Base-by-base conservation (phyloP, 2,113 vertebrate genomes). In the Zosterops japonicus region DNA sequence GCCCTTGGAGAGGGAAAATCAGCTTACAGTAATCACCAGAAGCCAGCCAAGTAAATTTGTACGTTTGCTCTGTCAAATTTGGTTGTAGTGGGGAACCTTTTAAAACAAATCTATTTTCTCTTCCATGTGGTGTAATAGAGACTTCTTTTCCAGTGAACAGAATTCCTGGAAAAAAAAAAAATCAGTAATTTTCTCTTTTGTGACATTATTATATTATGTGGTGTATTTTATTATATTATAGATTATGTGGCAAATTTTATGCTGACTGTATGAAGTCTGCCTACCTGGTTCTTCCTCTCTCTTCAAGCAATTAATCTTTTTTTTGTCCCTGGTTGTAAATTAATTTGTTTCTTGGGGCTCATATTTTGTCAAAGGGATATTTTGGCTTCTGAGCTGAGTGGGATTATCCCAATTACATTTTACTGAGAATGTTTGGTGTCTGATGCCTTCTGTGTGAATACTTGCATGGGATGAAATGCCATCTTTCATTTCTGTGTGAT, bases 241-340 rank as follows among this genome's bases (percentile, higher is more conserved):
- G 21, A 36, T 52, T 53, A 25, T 22, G 13, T 74, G n/a, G 15
- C 83, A 60, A 91, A 68, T 89, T 96, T 97, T 94, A 95, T 96
- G 95, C 85, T 79, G 71, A 60, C 77, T 94, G 28, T 64, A 87
- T 6, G 59, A 21, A 95, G 33, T 92, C 96, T 81, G 16, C 82
- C 92, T 81, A 41, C 56, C 47, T 63, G 27, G 35, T 55, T 83
- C 50, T 95, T 93, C 70, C 53, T 91, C 83, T 85, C 60, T 72
- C 79, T 95, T 96, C 85, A 61, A 93, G 86, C 52, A 74, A 92
- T 80, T 82, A 95, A 56, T 88, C 67, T 53, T 84, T 90, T 77
- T 96, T 77, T 96, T 95, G 93, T 95, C 87, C 90, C 72, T 90
- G 46, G n/a, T 47, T 95, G 76, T 94, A 94, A 95, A 97, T 90